Conservation (phyloP, 2,113 vertebrate species). For the Rhinopomastus cyanomelas region DNA sequence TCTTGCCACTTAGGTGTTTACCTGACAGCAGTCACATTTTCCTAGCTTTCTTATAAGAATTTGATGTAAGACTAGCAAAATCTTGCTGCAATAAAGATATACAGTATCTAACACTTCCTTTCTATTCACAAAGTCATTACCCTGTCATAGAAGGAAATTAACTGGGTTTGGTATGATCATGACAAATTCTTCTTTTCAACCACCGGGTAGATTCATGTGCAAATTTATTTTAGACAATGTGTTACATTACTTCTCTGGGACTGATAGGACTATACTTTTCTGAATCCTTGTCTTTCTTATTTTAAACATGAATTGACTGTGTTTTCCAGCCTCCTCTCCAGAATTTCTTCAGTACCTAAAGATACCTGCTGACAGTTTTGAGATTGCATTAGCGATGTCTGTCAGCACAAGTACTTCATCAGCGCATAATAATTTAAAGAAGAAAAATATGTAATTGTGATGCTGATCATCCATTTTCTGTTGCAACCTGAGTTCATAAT, state of each 20-base stretch:
- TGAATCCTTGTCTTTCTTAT: neutral
- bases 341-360: neutral
- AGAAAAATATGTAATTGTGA: neutral
- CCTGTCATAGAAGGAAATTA: neutral
- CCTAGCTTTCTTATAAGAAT: neutral
- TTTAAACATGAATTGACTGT: neutral
- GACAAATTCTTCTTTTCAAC: neutral
- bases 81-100: neutral
- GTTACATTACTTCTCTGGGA: neutral
- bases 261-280: neutral
- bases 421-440: neutral
- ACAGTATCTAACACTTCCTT: neutral
- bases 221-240: neutral
- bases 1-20: neutral
- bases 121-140: neutral
- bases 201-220: neutral
- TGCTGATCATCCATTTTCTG: neutral
- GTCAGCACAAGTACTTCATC: neutral
- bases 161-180: neutral
- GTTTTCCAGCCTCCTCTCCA: neutral
- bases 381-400: neutral
- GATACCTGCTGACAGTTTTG: neutral
- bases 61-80: neutral
- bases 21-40: neutral
- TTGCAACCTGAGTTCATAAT: neutral